phyloP scores from a whole-genome alignment of 2,797 vertebrate genomes.

The Rhodeus uyekii region DNA sequence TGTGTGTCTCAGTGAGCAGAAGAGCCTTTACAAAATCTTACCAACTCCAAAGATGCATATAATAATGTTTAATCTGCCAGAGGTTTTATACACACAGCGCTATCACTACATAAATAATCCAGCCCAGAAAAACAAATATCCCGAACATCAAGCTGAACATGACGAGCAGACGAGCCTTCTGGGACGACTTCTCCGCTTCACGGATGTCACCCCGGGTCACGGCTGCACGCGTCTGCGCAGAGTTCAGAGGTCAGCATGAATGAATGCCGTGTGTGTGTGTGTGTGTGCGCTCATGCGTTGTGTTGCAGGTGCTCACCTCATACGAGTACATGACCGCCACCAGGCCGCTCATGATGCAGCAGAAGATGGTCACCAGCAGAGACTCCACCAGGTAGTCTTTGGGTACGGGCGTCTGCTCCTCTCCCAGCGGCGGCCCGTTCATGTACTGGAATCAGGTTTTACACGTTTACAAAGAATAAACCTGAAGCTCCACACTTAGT shows the following conservation, averaged over 20 bases:
- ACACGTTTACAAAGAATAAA: neutral
- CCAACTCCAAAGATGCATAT: neutral
- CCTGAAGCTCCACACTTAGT: neutral
- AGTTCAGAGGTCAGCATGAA: conserved; percentile 10
- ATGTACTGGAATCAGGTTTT: conserved; percentile 64
- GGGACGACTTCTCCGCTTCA: conserved; percentile 72
- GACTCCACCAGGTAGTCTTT: conserved; percentile 84
- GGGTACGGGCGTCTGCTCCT: conserved; percentile 58
- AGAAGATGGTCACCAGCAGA: conserved; percentile 80
- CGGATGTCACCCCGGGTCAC: conserved; percentile 71
- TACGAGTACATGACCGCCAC: conserved; percentile 77
- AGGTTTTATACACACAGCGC: conserved; percentile 52
- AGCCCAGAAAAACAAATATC: conserved; percentile 73
- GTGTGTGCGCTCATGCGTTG: neutral
- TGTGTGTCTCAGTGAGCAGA: neutral
- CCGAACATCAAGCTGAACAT: conserved; percentile 82
- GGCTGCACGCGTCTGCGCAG: conserved; percentile 71
- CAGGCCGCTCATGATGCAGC: conserved; percentile 79
- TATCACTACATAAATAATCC: conserved; percentile 80
- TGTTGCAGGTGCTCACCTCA: conserved; percentile 67
- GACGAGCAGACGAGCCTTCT: conserved; percentile 73
- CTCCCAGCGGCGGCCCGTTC: fast-evolving
- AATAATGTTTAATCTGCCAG: neutral
- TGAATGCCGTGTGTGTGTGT: neutral
- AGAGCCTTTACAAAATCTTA: neutral